Base-by-base conservation (phyloP, 2,797 vertebrate species). In the Sebastes matsubarae region DNA sequence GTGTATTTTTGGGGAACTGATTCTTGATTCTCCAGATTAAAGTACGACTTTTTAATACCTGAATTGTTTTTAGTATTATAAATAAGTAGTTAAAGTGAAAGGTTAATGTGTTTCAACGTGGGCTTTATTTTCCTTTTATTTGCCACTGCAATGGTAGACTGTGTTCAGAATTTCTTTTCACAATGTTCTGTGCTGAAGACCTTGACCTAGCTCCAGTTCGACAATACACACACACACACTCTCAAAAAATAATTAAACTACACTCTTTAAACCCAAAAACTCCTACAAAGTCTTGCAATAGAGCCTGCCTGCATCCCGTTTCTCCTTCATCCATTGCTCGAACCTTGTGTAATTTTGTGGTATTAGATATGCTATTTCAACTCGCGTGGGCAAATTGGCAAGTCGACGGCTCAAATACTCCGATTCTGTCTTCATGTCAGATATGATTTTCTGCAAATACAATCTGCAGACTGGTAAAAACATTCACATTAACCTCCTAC, bases 371-470 rank as follows among this genome's bases (percentile, higher is more conserved):
- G 72, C 70, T 68, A 29, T 69, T 86, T 73, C 59, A 79, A 77
- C 60, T 71, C 1, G 66, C 20, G 87, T 83, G 89, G 78, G 87
- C 65, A 88, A 82, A 89, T 75, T 92, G 82, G 87, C 69, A 86
- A 68, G 64, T 64, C 60, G n/a, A 69, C 9, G 18, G 25, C 65
- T 83, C 64, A 65, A 72, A 81, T 72, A 54, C 64, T 69, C 59
- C 9, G n/a, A 60, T 6, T 25, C 46, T 78, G 78, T 77, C 71
- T 85, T 80, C 34, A 77, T 32, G 84, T 88, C 87, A 86, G 63
- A 81, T 82, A 68, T 38, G 2, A 87, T 88, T 88, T 84, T 75
- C 73, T 77, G 80, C 79, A 81, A 90, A 87, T 64, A 68, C 30
- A 83, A 82, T 82, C 77, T 69, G 59, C 54, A 84, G 54, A 65